A percentile compares a stretch with the other conserved stretches of the same genome.
phyloP scores from a whole-genome alignment of 2,888 invertebrate genomes.

The Melinaea menophilus region DNA sequence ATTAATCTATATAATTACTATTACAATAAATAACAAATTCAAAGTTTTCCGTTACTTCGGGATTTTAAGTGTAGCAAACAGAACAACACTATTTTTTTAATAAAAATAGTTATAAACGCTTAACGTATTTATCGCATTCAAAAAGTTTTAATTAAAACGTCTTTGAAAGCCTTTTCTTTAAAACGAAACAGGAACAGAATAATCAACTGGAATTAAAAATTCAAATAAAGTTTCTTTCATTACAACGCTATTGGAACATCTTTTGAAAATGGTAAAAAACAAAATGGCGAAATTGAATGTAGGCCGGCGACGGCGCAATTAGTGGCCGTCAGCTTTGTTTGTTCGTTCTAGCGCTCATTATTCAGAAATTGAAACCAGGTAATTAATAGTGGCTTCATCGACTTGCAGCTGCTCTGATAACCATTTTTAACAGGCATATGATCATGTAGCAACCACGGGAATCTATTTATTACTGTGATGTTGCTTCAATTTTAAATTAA shows the following conservation, averaged over 20 bases:
- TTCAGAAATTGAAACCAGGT: slow-evolving; percentile 12
- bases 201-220: slow-evolving; percentile 8
- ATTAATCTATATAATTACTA: too few species aligned
- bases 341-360: slow-evolving; percentile 10
- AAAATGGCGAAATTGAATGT: slow-evolving; percentile 5
- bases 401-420: background rate
- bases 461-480: slow-evolving; percentile 1
- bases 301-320: slow-evolving; percentile 10
- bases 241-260: slow-evolving; percentile 5
- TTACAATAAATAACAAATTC: too few species aligned
- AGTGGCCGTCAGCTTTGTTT: slow-evolving; percentile 13
- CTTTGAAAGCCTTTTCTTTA: slow-evolving; percentile 5
- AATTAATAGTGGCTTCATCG: slow-evolving; percentile 13
- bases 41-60: background rate
- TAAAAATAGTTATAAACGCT: background rate
- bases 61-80: background rate
- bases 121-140: background rate
- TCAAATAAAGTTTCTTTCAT: slow-evolving; percentile 4
- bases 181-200: slow-evolving; percentile 7
- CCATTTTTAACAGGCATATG: background rate
- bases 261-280: slow-evolving; percentile 5
- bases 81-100: background rate
- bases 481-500: background rate
- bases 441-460: background rate
- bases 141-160: slow-evolving; percentile 5